These are phyloP conservation scores for Brachypterus glaber DNA, from an alignment of 2,888 invertebrate genomes.

Conservation along the genomic window DNA sequence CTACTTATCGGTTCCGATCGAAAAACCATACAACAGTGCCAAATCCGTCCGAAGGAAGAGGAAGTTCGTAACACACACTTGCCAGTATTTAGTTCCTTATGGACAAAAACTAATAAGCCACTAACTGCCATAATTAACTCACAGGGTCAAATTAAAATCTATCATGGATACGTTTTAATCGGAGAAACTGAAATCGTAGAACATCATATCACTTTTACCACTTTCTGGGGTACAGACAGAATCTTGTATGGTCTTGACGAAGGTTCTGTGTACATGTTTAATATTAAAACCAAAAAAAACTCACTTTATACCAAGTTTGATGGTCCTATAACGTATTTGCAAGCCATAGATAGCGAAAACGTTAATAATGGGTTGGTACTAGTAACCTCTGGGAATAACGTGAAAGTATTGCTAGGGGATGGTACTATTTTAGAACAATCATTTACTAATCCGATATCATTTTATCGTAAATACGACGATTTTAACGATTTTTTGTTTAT, in stretches of 20 bases:
- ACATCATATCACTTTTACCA: slow-evolving; percentile 26
- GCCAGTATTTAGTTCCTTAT: slow-evolving; percentile 27
- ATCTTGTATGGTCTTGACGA: slow-evolving; percentile 31
- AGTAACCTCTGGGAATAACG: not conserved
- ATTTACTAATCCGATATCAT: too few species aligned
- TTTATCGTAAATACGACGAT: too few species aligned
- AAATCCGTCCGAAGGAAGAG: slow-evolving; percentile 26
- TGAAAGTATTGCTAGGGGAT: not conserved
- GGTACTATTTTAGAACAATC: too few species aligned
- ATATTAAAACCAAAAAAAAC: slow-evolving; percentile 24
- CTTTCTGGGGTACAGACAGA: slow-evolving; percentile 29
- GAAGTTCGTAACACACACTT: slow-evolving; percentile 20
- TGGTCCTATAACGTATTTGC: slow-evolving; percentile 21
- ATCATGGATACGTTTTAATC: slow-evolving; percentile 26
- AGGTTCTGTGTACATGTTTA: slow-evolving; percentile 29
- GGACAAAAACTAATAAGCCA: slow-evolving; percentile 23
- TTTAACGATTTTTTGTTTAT: slow-evolving; percentile 5
- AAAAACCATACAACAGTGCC: slow-evolving; percentile 32
- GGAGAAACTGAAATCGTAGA: slow-evolving; percentile 25
- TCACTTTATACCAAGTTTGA: not conserved
- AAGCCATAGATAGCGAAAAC: slow-evolving; percentile 21
- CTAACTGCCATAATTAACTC: slow-evolving; percentile 23
- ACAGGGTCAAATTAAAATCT: slow-evolving; percentile 28
- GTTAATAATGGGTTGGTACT: not conserved
- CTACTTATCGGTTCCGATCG: slow-evolving; percentile 32